Evolutionary conservation across 2,797 vertebrate species (phyloP), one percentile per base, ranked within the genome.

Genomic region (Molossus alvarezi): DNA sequence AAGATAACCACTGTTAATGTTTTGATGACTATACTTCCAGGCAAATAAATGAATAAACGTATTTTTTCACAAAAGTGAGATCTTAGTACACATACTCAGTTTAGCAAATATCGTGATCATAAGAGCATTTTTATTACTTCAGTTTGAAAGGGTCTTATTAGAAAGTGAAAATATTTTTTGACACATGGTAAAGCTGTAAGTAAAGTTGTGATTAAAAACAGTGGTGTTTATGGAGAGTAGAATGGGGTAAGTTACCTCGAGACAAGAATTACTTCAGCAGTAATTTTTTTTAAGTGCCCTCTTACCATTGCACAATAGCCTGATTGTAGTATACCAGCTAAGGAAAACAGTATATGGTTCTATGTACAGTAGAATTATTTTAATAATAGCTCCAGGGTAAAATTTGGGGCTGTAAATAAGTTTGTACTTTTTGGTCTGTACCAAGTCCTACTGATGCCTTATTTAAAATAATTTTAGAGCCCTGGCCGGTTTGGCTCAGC

Each of bases 231-330:
- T 94, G 51, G 73, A 71, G 51, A 77, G 23, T 69, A 85, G 82
- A 97, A 60, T 89, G 85, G 94, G 69, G 77, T 77, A 79, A 94
- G 90, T 95, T 67, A 96, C 71, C 73, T 86, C 9, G 13, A 81
- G 62, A 83, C 81, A 95, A 87, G 81, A 95, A 91, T 89, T 94
- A 81, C 72, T 71, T 94, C n/a, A 95, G 73, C 45, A 88, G 83
- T 90, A 41, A 71, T 79, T 96, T 93, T 92, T 88, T 64, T 88
- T 65, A 93, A 85, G 87, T n/a, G 17, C 25, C 5, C 65, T 95
- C 58, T 96, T 96, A 86, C 25, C 41, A 29, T 92, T 67, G 84
- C 41, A 88, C 95, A 96, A 21, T 96, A 92, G 71, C n/a, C 69
- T 87, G 65, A 83, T 94, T 96, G 94, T 97, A 27, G 88, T 91